Conservation (phyloP, 1,140 invertebrate genomes). For the Heterodera schachtii region DNA sequence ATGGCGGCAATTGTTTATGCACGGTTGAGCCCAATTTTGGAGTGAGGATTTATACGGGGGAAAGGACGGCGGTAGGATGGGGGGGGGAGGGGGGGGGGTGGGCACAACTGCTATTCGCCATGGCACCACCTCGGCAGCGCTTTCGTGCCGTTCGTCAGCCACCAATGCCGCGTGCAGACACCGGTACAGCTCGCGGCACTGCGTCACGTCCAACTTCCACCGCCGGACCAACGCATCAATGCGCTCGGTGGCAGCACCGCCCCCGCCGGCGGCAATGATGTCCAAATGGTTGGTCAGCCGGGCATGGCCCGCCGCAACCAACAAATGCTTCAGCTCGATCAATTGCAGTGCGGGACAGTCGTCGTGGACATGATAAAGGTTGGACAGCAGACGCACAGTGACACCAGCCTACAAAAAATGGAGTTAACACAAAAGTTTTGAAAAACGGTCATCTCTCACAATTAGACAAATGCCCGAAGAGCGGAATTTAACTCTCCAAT, state of each 20-base stretch:
- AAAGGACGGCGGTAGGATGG: no score
- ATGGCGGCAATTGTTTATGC: no score
- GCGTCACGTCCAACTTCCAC: conserved; percentile 39
- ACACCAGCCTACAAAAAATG: conserved; percentile 49
- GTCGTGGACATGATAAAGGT: conserved; percentile 46
- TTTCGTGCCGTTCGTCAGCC: conserved; percentile 43
- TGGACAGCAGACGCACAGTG: conserved; percentile 52
- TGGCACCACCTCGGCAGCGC: conserved; percentile 48
- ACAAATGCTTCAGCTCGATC: conserved; percentile 37
- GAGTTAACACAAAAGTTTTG: no score
- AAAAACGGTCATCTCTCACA: no score
- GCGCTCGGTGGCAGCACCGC: conserved; percentile 28
- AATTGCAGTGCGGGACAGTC: conserved; percentile 40
- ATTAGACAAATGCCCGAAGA: no score
- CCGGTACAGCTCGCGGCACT: conserved; percentile 49
- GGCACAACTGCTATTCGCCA: no score
- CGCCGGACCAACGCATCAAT: conserved; percentile 35
- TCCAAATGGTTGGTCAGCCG: conserved; percentile 42
- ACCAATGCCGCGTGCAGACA: conserved; percentile 43
- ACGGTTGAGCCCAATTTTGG: no score
- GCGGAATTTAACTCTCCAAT: no score
- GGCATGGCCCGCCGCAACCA: conserved; percentile 41
- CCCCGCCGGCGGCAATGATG: background rate
- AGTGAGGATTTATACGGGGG: no score
- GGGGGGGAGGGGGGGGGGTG: no score